These are phyloP conservation scores for Nomia melanderi DNA, from an alignment of 1,140 invertebrate genomes.

Conservation along the genomic window DNA sequence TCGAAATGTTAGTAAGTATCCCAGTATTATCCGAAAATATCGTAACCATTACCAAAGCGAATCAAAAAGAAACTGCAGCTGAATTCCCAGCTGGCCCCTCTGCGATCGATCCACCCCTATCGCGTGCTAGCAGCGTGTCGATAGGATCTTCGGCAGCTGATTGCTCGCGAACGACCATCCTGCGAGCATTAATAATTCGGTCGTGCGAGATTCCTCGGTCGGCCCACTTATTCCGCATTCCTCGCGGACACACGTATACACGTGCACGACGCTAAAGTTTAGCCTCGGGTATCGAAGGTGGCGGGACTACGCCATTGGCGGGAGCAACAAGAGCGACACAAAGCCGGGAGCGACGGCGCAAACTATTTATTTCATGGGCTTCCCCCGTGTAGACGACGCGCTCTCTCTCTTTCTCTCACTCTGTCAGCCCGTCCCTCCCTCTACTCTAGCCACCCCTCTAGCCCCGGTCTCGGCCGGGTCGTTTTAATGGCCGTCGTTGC, in stretches of 20 bases:
- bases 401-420: neutral
- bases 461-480: no score
- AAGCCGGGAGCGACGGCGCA: constrained; percentile 9
- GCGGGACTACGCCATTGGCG: constrained; percentile 3
- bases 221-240: constrained; percentile 37
- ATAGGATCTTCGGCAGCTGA: neutral
- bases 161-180: neutral
- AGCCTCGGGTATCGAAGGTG: neutral
- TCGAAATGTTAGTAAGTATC: no score
- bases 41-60: no score
- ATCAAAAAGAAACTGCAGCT: no score
- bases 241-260: neutral
- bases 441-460: no score
- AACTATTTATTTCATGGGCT: constrained; percentile 53
- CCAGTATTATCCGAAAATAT: no score
- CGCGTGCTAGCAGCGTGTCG: neutral
- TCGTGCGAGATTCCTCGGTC: neutral
- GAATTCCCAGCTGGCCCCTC: no score
- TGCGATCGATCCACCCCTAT: neutral
- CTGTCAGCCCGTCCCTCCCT: no score
- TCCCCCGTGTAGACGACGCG: constrained; percentile 12
- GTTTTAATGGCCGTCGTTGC: constrained; percentile 18
- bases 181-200: constrained; percentile 12
- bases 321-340: constrained; percentile 1
- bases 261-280: no score